Conservation (phyloP, 2,113 vertebrate genomes). For the Myotis lucifugus region DNA sequence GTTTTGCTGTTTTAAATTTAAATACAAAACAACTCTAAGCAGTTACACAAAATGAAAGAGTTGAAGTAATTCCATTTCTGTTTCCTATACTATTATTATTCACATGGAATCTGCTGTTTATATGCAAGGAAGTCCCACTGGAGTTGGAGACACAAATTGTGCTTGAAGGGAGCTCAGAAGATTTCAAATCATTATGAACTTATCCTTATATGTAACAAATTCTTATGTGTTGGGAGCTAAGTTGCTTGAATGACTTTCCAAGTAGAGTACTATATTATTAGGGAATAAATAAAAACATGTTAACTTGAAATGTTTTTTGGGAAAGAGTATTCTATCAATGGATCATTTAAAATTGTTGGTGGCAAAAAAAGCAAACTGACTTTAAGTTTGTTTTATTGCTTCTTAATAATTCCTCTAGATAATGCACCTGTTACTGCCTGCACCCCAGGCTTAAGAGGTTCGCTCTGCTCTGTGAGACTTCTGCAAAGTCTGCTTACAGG, state of each 20-base stretch:
- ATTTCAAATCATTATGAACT: not conserved
- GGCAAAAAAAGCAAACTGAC: not conserved
- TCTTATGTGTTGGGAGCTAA: not conserved
- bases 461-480: not conserved
- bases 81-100: not conserved
- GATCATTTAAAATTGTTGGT: not conserved
- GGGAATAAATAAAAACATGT: not conserved
- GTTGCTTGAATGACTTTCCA: not conserved
- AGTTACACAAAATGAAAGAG: not conserved
- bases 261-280: not conserved
- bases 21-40: not conserved
- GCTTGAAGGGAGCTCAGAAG: not conserved
- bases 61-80: not conserved
- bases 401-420: not conserved
- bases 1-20: not conserved
- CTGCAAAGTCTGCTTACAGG: not conserved
- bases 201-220: not conserved
- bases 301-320: not conserved
- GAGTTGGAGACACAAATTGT: not conserved
- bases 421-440: not conserved
- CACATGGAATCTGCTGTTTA: not conserved
- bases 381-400: not conserved
- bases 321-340: not conserved
- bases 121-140: not conserved
- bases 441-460: not conserved